Base-by-base conservation (phyloP, 1,140 invertebrate species). In the Muscidifurax raptorellus region DNA sequence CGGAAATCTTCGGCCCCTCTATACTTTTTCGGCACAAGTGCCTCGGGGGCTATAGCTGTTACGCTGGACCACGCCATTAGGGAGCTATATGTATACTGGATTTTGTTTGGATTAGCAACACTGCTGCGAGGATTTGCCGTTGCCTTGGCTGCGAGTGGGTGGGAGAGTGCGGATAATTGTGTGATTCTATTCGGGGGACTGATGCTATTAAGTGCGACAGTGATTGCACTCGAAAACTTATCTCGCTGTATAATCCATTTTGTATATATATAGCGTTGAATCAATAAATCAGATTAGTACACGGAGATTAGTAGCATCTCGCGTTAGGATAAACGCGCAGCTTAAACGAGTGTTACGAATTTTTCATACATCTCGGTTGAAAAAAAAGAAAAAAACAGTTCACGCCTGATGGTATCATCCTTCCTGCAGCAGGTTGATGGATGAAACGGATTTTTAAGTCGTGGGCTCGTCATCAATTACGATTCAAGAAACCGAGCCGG, bases 1-100 rank as follows among this genome's bases (percentile, higher is more conserved):
- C 90, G 91, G 91, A 93, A 93, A 90, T 92, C 89, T 91, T 91
- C 82, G 86, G 87, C 87, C 75, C 80, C 82, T 80, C 85, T 77
- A 83, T 30, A 12, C 59, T 44, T 32, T 59, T 59, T 59, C 6
- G 52, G 52, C 22, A n/a, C 52, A 59, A 59, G 52, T 59, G 22
- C 52, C 52, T 59, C 52, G 52, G 52, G 52, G 52, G 15, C 52
- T 59, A 15, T 22, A 59, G n/a, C n/a, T 59, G 52, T n/a, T 67
- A 22, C 40, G 32, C 28, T 22, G 67, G 10, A 80, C 74, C 80
- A 80, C 15, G 75, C 75, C 74, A 78, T 83, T 78, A 83, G 52
- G 22, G 27, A 32, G 27, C 71, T 27, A 1, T n/a, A n/a, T n/a
- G n/a, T n/a, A n/a, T 7, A n/a, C 15, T 40, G 32, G 40, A 40